A percentile compares a stretch with the other conserved stretches of the same genome.
These are phyloP conservation scores for Oreortyx pictus DNA, from an alignment of 2,797 vertebrate species.

Conservation along the genomic window DNA sequence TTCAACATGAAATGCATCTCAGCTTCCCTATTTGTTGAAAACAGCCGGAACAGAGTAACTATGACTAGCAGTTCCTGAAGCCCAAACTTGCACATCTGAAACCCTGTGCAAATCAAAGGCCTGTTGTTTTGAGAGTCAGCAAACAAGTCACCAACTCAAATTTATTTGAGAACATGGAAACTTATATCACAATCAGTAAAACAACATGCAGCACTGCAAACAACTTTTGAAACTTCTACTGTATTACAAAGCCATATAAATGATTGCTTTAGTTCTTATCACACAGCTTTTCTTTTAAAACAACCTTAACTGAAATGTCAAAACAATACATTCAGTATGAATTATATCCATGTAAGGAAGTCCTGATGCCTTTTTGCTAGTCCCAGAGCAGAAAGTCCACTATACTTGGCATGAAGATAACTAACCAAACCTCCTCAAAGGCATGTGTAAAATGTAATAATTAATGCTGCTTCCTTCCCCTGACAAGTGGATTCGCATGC, in stretches of 20 bases:
- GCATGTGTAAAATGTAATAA: neutral
- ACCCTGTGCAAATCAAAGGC: neutral
- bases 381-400: neutral
- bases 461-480: neutral
- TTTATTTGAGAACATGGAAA: neutral
- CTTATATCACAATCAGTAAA: neutral
- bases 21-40: neutral
- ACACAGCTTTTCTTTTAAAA: neutral
- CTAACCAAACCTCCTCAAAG: neutral
- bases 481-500: slow-evolving; percentile 7
- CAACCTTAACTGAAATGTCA: neutral
- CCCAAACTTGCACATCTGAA: neutral
- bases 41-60: neutral
- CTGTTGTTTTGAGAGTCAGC: neutral
- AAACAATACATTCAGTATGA: neutral
- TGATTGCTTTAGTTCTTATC: neutral
- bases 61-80: neutral
- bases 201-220: neutral
- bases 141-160: neutral
- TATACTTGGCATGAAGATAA: neutral
- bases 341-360: neutral
- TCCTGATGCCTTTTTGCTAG: neutral
- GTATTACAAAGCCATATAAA: neutral
- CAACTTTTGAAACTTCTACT: neutral
- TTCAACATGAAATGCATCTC: neutral